Conservation (phyloP, 2,113 vertebrate genomes). For the Corythaixoides concolor region DNA sequence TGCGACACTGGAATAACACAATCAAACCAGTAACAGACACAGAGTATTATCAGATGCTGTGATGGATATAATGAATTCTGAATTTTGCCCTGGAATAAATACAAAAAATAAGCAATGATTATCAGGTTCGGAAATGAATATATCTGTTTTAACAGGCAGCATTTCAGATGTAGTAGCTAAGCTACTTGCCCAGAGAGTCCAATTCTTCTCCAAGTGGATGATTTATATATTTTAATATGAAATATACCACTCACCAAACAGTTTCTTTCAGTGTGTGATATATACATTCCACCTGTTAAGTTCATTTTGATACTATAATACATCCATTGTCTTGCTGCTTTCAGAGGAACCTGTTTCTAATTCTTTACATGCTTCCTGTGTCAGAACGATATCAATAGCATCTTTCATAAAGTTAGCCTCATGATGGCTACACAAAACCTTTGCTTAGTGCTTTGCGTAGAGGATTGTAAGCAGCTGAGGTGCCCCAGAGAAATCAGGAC, state of each 20-base stretch:
- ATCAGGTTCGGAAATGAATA: conserved; percentile 23
- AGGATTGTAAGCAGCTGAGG: neutral
- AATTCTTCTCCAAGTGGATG: neutral
- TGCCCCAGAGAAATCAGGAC: neutral
- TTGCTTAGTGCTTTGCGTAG: neutral
- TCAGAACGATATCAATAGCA: neutral
- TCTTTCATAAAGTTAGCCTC: neutral
- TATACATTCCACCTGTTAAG: neutral
- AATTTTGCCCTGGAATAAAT: conserved; percentile 24
- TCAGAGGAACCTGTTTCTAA: conserved; percentile 4
- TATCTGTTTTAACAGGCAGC: conserved; percentile 24
- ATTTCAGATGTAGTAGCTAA: conserved; percentile 1
- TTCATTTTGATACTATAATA: neutral
- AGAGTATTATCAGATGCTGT: neutral
- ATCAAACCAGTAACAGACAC: neutral
- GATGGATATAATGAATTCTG: conserved; percentile 1
- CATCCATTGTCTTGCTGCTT: neutral
- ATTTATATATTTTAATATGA: conserved; percentile 36
- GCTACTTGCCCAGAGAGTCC: neutral
- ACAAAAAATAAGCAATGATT: conserved; percentile 6
- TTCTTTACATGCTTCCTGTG: neutral
- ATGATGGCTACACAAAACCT: neutral
- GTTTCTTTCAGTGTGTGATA: neutral
- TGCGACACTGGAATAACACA: conserved; percentile 4
- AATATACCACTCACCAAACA: conserved; percentile 4